These are phyloP conservation scores for Mus musculus DNA, from an alignment of 2,113 vertebrate species.

Conservation along the genomic window DNA sequence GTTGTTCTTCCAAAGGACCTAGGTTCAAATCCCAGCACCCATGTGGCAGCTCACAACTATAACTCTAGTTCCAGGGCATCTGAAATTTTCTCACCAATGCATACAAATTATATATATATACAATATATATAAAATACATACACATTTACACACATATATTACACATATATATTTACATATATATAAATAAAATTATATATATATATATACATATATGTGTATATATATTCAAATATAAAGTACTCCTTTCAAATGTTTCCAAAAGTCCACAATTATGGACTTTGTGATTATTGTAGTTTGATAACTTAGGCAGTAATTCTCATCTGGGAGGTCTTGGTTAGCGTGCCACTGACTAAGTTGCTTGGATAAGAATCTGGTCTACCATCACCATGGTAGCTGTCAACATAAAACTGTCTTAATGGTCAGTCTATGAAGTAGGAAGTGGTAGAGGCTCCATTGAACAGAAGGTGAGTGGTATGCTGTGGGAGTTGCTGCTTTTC, in stretches of 20 bases:
- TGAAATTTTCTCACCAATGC: no score
- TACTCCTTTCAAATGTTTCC: neutral
- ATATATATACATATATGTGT: no score
- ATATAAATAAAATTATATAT: neutral
- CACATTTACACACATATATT: no score
- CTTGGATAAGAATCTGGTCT: neutral
- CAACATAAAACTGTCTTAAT: neutral
- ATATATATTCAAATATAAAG: neutral
- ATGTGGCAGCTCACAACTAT: no score
- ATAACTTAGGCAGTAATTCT: neutral
- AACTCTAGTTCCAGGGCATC: no score
- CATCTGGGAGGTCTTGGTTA: neutral
- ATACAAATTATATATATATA: no score
- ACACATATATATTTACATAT: neutral
- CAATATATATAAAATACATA: no score
- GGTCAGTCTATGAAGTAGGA: neutral
- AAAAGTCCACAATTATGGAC: neutral
- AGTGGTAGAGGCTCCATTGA: neutral
- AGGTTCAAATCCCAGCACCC: no score
- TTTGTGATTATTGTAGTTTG: neutral
- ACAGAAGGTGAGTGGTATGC: neutral
- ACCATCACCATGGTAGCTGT: neutral
- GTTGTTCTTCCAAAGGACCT: no score
- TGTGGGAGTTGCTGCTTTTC: neutral
- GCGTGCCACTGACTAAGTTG: neutral